phyloP scores from a whole-genome alignment of 2,113 vertebrate genomes.

The Xiphophorus hellerii region DNA sequence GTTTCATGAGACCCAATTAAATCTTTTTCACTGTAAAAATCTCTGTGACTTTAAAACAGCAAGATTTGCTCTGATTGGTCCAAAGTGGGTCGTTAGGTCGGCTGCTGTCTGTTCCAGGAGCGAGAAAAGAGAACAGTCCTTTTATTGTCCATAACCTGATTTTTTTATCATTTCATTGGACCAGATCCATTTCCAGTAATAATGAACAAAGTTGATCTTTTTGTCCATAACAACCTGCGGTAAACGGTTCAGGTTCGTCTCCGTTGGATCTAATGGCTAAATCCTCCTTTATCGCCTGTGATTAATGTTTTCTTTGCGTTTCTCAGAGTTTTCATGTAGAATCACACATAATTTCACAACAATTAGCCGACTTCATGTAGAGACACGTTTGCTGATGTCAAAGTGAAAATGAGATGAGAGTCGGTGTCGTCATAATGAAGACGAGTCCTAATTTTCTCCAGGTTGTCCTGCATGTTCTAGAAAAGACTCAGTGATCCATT shows the following conservation, averaged over 20 bases:
- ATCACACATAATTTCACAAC: no score
- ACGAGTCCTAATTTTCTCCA: not conserved
- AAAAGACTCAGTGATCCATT: no score
- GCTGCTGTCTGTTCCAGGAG: not conserved
- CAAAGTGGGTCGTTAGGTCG: not conserved
- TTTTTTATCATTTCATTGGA: not conserved
- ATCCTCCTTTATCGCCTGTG: not conserved
- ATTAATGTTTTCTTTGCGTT: not conserved
- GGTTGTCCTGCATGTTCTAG: no score
- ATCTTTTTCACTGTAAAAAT: not conserved
- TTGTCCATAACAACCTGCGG: no score
- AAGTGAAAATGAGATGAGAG: conserved; percentile 9
- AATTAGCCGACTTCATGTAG: not conserved
- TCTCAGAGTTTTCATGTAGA: not conserved
- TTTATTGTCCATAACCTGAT: not conserved
- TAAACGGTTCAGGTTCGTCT: not conserved
- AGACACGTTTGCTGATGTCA: conserved; percentile 1
- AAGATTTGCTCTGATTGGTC: not conserved
- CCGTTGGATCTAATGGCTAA: not conserved
- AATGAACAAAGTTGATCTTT: not conserved
- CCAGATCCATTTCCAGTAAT: not conserved
- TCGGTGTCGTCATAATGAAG: not conserved
- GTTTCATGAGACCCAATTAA: not conserved
- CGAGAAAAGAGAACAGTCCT: no score
- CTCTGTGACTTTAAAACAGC: not conserved